Evolutionary conservation across 2,113 vertebrate species (phyloP), one percentile per base, ranked within the genome.

Genomic region (Prionailurus viverrinus): DNA sequence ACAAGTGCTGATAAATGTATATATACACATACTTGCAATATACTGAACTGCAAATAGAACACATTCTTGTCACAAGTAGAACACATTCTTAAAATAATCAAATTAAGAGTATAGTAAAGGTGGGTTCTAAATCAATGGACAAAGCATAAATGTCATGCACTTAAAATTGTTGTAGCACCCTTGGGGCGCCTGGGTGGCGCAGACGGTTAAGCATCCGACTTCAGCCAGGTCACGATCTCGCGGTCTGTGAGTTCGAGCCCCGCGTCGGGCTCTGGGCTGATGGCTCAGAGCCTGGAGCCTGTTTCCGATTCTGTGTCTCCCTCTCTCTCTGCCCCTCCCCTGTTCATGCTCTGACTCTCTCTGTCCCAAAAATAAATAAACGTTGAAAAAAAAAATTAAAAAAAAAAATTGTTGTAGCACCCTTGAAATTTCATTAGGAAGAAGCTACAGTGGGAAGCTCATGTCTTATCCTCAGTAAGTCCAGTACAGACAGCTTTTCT

Each of bases 11-110:
- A 55, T 55, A 53, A 73, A 76, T 41, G 25, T 53, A 3, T 29
- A 88, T 6, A 78, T 48, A 76, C 14, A 63, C 29, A 84, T 48
- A 85, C 12, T 18, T 4, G 14, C 19, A 63, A 25, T 29, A 89
- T 81, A 23, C n/a, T 85, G 31, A 33, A 79, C 48, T 53, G 31
- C 29, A 91, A 97, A 78, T 4, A 94, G 41, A 86, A 94, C 29
- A 85, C 16, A 89, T 31, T 85, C 51, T 88, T 89, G 33, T 73
- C 21, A 61, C 29, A 91, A 97, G 71, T 4, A 96, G 41, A 86
- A 94, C 23, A 85, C 16, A 89, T n/a, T 85, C 41, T 88, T 91
- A 33, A 96, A 94, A 84, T 84, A 93, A 85, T 58, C 55, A 76
- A 96, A 94, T 76, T 63, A 94, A 90, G 10, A 90, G 21, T 79